These are phyloP conservation scores for Herpetotheres cachinnans DNA, from an alignment of 2,113 vertebrate species.

Conservation along the genomic window DNA sequence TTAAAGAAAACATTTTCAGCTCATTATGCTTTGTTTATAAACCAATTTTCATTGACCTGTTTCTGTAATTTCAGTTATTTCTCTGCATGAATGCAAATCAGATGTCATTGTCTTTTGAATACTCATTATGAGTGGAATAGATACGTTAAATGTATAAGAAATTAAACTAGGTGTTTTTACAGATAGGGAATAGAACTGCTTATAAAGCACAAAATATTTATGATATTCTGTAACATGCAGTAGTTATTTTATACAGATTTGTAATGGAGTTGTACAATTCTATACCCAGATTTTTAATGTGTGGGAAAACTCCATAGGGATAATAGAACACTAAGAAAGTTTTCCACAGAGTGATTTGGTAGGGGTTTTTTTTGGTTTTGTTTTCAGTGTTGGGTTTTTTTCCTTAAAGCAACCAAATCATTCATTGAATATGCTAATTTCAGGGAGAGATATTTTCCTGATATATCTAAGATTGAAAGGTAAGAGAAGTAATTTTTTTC, in stretches of 20 bases:
- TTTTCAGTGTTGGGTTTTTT: background rate
- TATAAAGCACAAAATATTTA: background rate
- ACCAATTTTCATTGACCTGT: background rate
- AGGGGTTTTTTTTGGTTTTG: no score
- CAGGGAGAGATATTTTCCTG: background rate
- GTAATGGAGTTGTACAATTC: background rate
- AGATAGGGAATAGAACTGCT: background rate
- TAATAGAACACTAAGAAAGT: background rate
- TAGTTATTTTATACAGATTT: background rate
- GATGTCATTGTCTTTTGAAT: background rate
- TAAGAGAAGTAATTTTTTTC: background rate
- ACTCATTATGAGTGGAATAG: accelerated
- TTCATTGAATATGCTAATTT: background rate
- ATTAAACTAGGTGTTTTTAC: background rate
- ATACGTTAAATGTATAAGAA: background rate
- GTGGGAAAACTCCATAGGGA: background rate
- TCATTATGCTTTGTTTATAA: background rate
- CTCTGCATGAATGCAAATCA: background rate
- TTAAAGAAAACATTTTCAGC: background rate
- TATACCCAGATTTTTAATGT: background rate
- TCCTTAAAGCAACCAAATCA: accelerated
- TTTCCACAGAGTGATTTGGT: background rate
- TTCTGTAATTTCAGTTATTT: background rate
- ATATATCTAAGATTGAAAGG: background rate
- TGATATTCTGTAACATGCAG: background rate